Conservation (phyloP, 2,113 vertebrate genomes). For the Hystrix cristata region DNA sequence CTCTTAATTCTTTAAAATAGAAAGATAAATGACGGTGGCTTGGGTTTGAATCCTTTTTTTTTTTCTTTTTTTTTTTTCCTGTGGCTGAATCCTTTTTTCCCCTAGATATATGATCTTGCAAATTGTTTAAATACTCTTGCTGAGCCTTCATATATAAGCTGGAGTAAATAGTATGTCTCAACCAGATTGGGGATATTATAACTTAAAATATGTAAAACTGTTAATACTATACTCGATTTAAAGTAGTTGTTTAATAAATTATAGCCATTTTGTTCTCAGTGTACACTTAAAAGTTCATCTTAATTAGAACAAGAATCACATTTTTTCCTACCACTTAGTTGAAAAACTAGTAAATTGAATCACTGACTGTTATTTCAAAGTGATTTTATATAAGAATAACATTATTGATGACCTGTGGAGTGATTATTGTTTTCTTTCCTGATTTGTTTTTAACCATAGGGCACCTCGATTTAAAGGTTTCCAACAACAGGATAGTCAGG, state of each 20-base stretch:
- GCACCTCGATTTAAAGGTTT: constrained; percentile 98
- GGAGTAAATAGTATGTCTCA: background rate
- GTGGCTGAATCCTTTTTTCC: background rate
- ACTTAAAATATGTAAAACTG: background rate
- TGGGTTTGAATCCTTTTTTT: constrained; percentile 31
- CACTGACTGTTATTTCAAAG: constrained; percentile 36
- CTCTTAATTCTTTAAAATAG: background rate
- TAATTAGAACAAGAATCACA: background rate
- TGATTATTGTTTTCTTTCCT: constrained; percentile 47
- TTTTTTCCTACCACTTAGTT: constrained; percentile 8
- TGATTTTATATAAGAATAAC: constrained; percentile 38
- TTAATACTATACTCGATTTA: background rate
- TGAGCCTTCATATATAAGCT: background rate
- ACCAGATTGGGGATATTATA: background rate
- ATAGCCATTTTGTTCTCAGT: background rate
- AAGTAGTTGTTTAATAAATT: constrained; percentile 14
- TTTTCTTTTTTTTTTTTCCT: background rate
- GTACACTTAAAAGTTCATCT: background rate
- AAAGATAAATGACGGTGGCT: background rate
- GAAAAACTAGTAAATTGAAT: constrained; percentile 35
- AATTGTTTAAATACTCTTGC: constrained; percentile 25
- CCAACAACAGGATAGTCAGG: constrained; percentile 99
- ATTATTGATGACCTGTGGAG: background rate
- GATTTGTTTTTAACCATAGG: constrained; percentile 85
- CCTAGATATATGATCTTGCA: background rate